Conservation (phyloP, 2,888 invertebrate genomes). For the Limnephilus lunatus region DNA sequence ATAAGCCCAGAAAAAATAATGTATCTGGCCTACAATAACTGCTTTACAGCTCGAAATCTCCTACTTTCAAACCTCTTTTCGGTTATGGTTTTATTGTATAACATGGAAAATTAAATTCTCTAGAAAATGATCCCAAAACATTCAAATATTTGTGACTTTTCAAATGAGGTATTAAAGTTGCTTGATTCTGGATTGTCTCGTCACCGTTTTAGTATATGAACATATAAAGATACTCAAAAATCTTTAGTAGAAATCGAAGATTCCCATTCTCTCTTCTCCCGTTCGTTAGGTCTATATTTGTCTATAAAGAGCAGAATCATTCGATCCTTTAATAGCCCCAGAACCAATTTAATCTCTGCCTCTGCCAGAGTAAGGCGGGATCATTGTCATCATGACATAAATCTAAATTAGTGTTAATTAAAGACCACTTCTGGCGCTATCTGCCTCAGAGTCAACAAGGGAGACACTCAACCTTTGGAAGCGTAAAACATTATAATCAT, state of each 20-base stretch:
- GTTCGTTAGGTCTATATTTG: not conserved
- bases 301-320: not conserved
- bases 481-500: no score
- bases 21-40: no score
- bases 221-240: not conserved
- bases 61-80: no score
- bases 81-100: no score
- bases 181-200: no score
- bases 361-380: not conserved
- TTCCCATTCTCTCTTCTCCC: not conserved
- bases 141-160: no score
- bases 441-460: not conserved
- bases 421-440: not conserved
- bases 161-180: no score
- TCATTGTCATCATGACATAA: slow-evolving; percentile 2
- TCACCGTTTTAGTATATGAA: no score
- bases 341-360: not conserved
- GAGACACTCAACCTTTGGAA: not conserved
- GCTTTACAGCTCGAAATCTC: no score
- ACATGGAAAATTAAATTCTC: no score
- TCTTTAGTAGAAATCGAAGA: not conserved
- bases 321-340: not conserved
- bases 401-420: not conserved
- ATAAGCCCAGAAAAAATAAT: no score
- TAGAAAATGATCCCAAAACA: no score